Evolutionary conservation across 2,888 invertebrate genomes (phyloP).

Genomic region (Drosophila pseudotakahashii): DNA sequence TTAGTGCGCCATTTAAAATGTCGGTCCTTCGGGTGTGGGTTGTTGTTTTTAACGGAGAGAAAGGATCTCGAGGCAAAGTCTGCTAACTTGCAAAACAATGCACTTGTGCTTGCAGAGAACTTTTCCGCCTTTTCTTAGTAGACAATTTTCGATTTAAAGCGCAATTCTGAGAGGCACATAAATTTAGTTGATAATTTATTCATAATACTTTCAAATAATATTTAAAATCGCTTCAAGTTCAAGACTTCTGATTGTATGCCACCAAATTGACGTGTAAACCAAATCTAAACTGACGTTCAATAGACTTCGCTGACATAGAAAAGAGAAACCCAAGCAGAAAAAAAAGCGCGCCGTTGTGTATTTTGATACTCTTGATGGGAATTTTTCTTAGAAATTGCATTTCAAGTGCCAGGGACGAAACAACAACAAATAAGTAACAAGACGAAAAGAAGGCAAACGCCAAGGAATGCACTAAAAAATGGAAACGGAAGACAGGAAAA

Average conservation of each 20-base stretch:
- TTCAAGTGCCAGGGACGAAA: conserved; percentile 39
- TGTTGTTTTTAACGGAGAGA: background rate
- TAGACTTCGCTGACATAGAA: background rate
- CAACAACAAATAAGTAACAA: conserved; percentile 38
- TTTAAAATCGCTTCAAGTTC: too few species aligned
- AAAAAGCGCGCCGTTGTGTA: conserved; percentile 23
- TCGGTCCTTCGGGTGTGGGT: conserved; percentile 35
- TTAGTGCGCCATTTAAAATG: conserved; percentile 68
- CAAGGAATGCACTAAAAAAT: conserved; percentile 42
- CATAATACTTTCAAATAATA: too few species aligned
- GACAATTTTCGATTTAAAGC: background rate
- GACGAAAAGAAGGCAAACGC: conserved; percentile 15
- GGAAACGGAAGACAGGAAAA: conserved; percentile 19
- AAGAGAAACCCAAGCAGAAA: background rate
- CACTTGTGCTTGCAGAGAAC: background rate
- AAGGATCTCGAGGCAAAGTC: conserved; percentile 9
- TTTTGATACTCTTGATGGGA: conserved; percentile 59
- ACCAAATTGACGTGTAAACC: background rate
- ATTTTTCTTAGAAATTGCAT: conserved; percentile 62
- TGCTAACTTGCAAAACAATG: conserved; percentile 15
- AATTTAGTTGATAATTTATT: too few species aligned
- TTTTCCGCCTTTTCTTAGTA: background rate
- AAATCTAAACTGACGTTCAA: conserved; percentile 10
- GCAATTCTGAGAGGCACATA: background rate
- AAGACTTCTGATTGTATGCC: too few species aligned